Evolutionary conservation across 1,140 invertebrate genomes (phyloP).

Genomic region (Frieseomelitta varia): DNA sequence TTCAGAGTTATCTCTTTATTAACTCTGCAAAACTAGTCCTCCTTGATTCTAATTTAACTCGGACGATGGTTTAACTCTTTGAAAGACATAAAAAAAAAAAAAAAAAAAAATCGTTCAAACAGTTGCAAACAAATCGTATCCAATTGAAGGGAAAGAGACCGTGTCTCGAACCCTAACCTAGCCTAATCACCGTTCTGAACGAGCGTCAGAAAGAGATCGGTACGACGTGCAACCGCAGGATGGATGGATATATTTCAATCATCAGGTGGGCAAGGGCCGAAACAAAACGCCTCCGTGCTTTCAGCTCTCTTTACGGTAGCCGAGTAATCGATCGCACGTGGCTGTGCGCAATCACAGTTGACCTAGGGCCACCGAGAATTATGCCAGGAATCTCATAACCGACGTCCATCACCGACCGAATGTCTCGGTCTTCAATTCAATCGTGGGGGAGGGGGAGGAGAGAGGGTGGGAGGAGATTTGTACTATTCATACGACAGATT

Average conservation of each 20-base stretch:
- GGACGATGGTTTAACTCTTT: too few relatives aligned
- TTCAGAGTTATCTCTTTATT: too few relatives aligned
- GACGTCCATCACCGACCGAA: constrained; percentile 39
- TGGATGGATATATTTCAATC: not conserved
- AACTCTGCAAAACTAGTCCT: too few relatives aligned
- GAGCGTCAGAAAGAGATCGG: too few relatives aligned
- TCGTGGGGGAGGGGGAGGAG: constrained; percentile 8
- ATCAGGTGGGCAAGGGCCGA: not conserved
- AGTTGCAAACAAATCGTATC: not conserved
- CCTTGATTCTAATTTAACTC: too few relatives aligned
- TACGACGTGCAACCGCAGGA: too few relatives aligned
- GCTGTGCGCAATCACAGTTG: constrained; percentile 53
- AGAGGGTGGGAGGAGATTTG: too few relatives aligned
- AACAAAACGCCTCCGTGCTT: not conserved
- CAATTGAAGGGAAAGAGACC: too few relatives aligned
- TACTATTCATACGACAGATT: constrained; percentile 60
- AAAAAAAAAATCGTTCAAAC: not conserved
- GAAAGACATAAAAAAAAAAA: too few relatives aligned
- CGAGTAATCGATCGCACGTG: constrained; percentile 56
- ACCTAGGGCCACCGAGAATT: constrained; percentile 49
- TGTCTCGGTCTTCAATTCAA: constrained; percentile 54
- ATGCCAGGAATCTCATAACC: constrained; percentile 61
- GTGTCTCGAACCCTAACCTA: too few relatives aligned
- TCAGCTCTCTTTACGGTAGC: constrained; percentile 19
- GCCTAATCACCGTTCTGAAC: not conserved